Evolutionary conservation across 2,797 vertebrate genomes (phyloP), one percentile per base, ranked within the genome.

Genomic region (Manis javanica): DNA sequence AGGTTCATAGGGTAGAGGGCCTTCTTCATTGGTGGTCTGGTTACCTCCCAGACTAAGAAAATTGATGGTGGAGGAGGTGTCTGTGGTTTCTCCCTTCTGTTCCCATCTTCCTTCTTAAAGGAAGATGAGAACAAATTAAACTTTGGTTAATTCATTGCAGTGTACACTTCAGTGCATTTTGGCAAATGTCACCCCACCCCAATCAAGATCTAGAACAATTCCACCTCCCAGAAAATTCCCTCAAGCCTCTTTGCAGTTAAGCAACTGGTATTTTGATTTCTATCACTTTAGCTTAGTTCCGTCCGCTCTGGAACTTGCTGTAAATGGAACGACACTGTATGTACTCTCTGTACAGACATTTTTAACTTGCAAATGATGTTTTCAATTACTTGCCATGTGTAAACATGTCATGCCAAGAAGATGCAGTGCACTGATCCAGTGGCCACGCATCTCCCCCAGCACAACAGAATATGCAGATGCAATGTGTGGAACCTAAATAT

Each of bases 291-390:
- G 29, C 66, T 90, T 74, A 49, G 59, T 55, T 71, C 78, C 26
- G 61, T 68, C 49, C 34, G 19, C 79, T 95, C 87, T 77, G 55
- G 77, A 96, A 74, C 49, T 42, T 51, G 26, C 49, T 51, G 23
- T 87, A 71, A 66, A 55, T 34, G 42, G 87, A 75, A 81, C 72
- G 79, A 87, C n/a, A 68, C 31, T 15, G 4, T 72, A 46, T 10
- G 29, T 34, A 19, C 49, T 37, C 11, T 24, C 53, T 61, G 15
- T 11, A 10, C 11, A 63, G 42, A 29, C 61, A 83, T 59, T 91
- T 90, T 77, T 84, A 92, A 77, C 46, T 77, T 87, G 78, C n/a
- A 95, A 39, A 82, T 63, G 42, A 51, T 77, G 53, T 31, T 86
- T 90, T 79, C 74, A 24, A 31, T 92, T 89, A 91, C 64, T 81